These are phyloP conservation scores for Lasioglossum calceatum DNA, from an alignment of 2,888 invertebrate genomes.

Conservation along the genomic window DNA sequence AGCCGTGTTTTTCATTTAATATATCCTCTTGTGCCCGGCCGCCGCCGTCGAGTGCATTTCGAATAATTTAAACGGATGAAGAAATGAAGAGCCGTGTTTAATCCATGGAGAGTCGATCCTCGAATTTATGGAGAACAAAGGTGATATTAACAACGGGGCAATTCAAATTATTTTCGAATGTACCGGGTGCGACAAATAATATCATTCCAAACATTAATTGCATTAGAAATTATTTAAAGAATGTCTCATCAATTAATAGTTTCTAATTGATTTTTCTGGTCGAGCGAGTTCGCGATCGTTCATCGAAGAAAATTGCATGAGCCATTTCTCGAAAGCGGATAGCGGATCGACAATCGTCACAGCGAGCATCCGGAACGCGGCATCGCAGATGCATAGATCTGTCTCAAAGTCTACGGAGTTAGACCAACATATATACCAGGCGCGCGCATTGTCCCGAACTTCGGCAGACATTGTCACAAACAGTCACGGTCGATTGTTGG, in stretches of 20 bases:
- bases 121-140: neutral
- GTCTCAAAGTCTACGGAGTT: constrained; percentile 14
- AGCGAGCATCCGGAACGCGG: neutral
- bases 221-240: no score
- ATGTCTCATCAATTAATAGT: no score
- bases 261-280: neutral
- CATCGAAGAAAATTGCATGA: neutral
- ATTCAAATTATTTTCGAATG: neutral
- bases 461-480: constrained; percentile 22
- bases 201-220: no score
- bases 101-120: neutral
- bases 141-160: neutral
- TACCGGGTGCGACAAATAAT: neutral
- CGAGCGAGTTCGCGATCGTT: neutral
- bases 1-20: neutral
- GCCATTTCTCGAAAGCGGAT: neutral
- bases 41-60: neutral
- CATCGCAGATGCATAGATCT: neutral
- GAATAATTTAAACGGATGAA: neutral
- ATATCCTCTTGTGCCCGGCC: neutral
- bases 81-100: constrained; percentile 8
- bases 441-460: constrained; percentile 10
- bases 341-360: neutral
- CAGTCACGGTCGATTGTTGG: constrained; percentile 12
- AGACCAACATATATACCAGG: neutral